phyloP scores from a whole-genome alignment of 2,113 vertebrate genomes.

The Oreochromis niloticus region DNA sequence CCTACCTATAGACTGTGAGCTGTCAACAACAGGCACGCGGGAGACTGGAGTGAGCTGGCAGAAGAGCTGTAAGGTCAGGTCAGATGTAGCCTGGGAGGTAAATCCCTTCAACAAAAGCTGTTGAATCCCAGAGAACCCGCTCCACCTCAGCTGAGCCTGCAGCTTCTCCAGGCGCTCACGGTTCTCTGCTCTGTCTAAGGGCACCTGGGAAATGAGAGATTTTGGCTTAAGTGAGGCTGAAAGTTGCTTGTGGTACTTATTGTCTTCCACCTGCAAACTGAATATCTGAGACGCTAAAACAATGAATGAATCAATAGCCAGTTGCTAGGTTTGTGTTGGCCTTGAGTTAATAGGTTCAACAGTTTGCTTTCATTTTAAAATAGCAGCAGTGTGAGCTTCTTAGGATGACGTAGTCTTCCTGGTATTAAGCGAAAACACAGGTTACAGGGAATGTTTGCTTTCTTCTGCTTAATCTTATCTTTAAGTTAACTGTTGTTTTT shows the following conservation, averaged over 20 bases:
- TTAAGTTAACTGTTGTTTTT: neutral
- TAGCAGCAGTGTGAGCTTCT: neutral
- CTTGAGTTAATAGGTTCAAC: neutral
- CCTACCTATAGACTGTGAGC: constrained; percentile 92
- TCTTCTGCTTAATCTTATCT: neutral
- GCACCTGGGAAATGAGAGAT: constrained; percentile 70
- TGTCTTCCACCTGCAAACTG: neutral
- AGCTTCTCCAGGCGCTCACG: constrained; percentile 94
- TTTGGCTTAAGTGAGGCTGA: neutral
- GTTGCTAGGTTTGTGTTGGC: neutral
- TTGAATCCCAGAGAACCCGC: constrained; percentile 93
- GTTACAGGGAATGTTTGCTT: neutral
- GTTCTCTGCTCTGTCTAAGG: constrained; percentile 91
- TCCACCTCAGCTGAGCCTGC: constrained; percentile 93
- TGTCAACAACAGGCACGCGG: constrained; percentile 91
- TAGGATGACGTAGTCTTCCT: neutral
- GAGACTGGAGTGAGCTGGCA: constrained; percentile 94
- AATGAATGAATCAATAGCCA: neutral
- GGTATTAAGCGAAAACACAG: neutral
- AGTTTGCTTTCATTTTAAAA: neutral
- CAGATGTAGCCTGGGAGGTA: constrained; percentile 89
- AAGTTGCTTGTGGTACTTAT: neutral
- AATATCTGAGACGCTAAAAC: neutral
- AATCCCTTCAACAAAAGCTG: constrained; percentile 96
- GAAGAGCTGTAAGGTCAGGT: constrained; percentile 94